A percentile compares a stretch with the other conserved stretches of the same genome.
These are phyloP conservation scores for Ictalurus furcatus DNA, from an alignment of 2,113 vertebrate genomes.

Conservation along the genomic window DNA sequence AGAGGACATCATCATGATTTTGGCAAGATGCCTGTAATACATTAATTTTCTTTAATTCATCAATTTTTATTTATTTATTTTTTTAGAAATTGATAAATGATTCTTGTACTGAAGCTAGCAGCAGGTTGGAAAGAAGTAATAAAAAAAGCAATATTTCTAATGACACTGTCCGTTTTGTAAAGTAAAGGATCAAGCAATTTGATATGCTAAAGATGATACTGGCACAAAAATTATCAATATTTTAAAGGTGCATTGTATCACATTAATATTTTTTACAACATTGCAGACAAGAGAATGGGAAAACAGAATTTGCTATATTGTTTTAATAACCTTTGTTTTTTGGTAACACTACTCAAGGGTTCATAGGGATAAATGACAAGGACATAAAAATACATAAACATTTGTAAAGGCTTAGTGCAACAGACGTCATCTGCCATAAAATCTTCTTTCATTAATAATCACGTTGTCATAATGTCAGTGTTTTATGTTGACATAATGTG, in stretches of 20 bases:
- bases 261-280: neutral
- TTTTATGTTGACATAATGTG: neutral
- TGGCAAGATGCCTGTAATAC: conserved; percentile 9
- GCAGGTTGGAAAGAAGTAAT: neutral
- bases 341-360: neutral
- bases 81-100: neutral
- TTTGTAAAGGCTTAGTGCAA: neutral
- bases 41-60: neutral
- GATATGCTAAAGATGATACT: neutral
- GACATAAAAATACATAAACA: neutral
- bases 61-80: neutral
- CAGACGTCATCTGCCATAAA: neutral
- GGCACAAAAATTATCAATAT: neutral
- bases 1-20: neutral
- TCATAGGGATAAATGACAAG: neutral
- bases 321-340: neutral
- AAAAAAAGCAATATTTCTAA: neutral
- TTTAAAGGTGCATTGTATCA: neutral
- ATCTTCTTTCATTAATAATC: neutral
- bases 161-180: neutral
- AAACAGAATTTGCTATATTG: neutral
- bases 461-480: neutral
- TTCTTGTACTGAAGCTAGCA: neutral
- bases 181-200: neutral
- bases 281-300: neutral